Evolutionary conservation across 2,888 invertebrate genomes (phyloP), one percentile per base, ranked within the genome.

Genomic region (Dryobotodes eremita): DNA sequence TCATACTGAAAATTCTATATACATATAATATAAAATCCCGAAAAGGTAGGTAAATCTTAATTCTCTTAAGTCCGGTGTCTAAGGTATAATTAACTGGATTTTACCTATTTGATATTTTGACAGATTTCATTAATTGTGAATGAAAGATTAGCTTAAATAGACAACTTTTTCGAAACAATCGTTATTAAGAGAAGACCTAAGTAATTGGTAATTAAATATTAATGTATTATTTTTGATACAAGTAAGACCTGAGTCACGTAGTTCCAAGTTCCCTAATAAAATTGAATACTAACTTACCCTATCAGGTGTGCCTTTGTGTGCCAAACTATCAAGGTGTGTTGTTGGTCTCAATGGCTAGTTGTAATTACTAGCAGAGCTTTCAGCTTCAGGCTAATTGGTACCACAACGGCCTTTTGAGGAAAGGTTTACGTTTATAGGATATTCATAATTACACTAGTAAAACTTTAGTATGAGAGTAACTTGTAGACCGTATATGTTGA

Each of bases 401-500:
- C 66, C 64, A 20, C 50, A 57, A 71, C 55, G 73, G 36, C 57
- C 66, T 61, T 84, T 69, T 61, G 23, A 74, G 62, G n/a, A 48
- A 69, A 74, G 76, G 71, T 84, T 84, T 80, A 85, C 55, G 87
- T 61, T 70, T 83, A 76, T 71, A n/a, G 42, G 70, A 73, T 71
- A 75, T 73, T 75, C 86, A 62, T 71, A 77, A 77, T 69, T 74
- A 82, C 8, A 26, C 68, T 77, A 72, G 64, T 84, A 73, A 86
- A 83, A 86, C 75, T 83, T 83, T 59, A 75, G 66, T 79, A 46
- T 7, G 15, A 31, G 48, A n/a, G 50, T 48, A 75, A 53, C 46
- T 85, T 72, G 55, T 71, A 68, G n/a, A n/a, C n/a, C n/a, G n/a
- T 31, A 23, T 46, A 48, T 50, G n/a, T 74, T 74, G 26, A 23